phyloP scores from a whole-genome alignment of 2,113 vertebrate genomes.

The Oriolus oriolus region DNA sequence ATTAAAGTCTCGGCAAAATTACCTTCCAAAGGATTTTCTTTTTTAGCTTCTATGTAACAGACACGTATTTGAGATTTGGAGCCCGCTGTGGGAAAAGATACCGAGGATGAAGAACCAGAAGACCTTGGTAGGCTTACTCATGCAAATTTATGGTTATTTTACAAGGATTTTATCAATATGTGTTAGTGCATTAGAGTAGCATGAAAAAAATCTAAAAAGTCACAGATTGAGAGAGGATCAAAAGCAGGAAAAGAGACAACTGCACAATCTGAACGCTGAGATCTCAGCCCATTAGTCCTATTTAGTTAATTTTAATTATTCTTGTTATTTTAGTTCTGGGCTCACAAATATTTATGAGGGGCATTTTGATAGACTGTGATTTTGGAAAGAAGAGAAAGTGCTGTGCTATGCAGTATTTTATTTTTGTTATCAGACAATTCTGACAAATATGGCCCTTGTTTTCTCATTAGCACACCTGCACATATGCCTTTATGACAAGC shows the following conservation, averaged over 20 bases:
- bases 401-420: not conserved
- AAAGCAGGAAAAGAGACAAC: not conserved
- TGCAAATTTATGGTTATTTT: not conserved
- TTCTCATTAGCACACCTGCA: not conserved
- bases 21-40: not conserved
- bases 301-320: not conserved
- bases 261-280: fast-evolving
- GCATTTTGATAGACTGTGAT: not conserved
- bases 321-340: not conserved
- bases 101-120: not conserved
- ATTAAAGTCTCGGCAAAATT: not conserved
- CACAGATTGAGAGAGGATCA: not conserved
- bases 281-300: not conserved
- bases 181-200: not conserved
- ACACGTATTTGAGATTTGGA: not conserved
- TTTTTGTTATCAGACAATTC: not conserved
- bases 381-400: not conserved
- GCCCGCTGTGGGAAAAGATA: not conserved
- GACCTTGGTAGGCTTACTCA: not conserved
- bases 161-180: not conserved
- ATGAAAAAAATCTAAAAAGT: not conserved
- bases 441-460: not conserved
- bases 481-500: not conserved
- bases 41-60: not conserved
- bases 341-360: not conserved